A percentile compares a stretch with the other conserved stretches of the same genome.
Evolutionary conservation across 2,797 vertebrate species (phyloP).

Genomic region (Fundulus diaphanus): DNA sequence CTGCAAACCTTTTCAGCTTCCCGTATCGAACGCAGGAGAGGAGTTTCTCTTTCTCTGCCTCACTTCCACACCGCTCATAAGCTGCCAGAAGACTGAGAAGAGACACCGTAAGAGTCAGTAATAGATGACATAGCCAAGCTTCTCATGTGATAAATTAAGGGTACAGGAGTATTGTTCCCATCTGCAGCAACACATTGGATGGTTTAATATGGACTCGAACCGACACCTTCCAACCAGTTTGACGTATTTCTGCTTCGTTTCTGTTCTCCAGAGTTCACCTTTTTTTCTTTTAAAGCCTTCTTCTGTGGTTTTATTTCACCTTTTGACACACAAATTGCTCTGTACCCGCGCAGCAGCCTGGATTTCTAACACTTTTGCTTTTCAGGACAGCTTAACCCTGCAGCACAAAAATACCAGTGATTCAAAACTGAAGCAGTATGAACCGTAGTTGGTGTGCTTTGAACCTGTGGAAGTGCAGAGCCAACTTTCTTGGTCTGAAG

Average conservation of each 20-base stretch:
- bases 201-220: too few species aligned
- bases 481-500: too few species aligned
- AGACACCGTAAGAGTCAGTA: not conserved
- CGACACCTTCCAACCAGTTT: not conserved
- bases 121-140: not conserved
- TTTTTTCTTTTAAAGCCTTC: not conserved
- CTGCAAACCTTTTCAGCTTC: conserved; percentile 84
- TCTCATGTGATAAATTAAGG: not conserved
- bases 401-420: too few species aligned
- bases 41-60: conserved; percentile 84
- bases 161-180: not conserved
- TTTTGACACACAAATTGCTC: not conserved
- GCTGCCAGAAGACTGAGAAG: conserved; percentile 67
- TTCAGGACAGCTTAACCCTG: too few species aligned
- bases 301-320: not conserved
- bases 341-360: not conserved
- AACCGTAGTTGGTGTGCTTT: too few species aligned
- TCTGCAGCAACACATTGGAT: too few species aligned
- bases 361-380: too few species aligned
- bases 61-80: conserved; percentile 80
- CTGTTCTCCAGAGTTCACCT: not conserved
- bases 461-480: too few species aligned
- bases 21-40: conserved; percentile 86
- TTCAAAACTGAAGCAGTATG: too few species aligned
- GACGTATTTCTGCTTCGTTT: not conserved